phyloP scores from a whole-genome alignment of 2,797 vertebrate species.

The Poliocrania exsul region DNA sequence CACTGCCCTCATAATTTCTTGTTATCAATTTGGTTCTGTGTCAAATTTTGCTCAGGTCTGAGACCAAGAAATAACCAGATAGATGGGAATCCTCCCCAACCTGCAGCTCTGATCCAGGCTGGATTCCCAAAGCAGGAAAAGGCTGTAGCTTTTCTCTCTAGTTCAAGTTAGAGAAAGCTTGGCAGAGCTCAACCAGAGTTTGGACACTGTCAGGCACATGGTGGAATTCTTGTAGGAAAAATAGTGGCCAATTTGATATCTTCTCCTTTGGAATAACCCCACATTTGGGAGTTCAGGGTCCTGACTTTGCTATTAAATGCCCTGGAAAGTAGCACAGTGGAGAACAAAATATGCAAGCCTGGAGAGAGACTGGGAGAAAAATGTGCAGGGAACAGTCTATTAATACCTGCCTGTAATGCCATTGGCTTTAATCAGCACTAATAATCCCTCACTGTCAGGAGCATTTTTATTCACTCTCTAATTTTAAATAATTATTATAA shows the following conservation, averaged over 20 bases:
- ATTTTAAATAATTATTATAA: slow-evolving; percentile 55
- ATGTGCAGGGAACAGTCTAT: neutral
- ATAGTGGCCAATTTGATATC: neutral
- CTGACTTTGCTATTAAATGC: neutral
- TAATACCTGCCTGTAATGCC: slow-evolving; percentile 3
- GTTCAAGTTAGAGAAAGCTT: no score
- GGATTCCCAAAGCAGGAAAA: neutral
- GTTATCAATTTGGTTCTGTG: neutral
- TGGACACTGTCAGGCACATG: no score
- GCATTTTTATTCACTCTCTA: slow-evolving; percentile 1
- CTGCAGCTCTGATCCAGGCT: neutral
- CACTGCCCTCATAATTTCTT: no score
- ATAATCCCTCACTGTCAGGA: slow-evolving; percentile 39
- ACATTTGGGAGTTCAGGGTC: neutral
- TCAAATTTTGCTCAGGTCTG: neutral
- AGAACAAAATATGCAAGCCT: neutral
- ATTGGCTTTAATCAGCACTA: slow-evolving; percentile 32
- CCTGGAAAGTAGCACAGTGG: neutral
- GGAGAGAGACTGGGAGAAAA: neutral
- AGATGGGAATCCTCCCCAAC: neutral
- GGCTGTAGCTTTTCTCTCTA: neutral
- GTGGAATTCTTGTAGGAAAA: neutral
- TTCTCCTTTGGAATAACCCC: neutral
- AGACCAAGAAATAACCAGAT: neutral
- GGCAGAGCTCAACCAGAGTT: no score